Conservation (phyloP, 2,888 invertebrate species). For the Serripes groenlandicus region DNA sequence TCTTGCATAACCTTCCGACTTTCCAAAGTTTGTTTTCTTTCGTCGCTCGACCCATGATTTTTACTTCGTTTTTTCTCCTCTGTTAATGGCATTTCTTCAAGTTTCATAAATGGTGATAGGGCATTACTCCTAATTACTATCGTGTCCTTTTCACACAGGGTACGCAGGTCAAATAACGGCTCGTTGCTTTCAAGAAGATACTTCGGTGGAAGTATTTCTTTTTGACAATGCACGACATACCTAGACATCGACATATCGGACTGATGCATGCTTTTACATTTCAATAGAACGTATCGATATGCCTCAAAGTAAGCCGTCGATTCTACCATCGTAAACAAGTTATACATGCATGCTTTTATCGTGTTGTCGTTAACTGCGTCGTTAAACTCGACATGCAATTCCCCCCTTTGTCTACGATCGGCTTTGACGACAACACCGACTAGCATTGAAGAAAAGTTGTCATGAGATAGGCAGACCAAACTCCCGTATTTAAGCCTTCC, state of each 20-base stretch:
- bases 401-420: slow-evolving; percentile 63
- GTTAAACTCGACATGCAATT: slow-evolving; percentile 67
- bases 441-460: slow-evolving; percentile 90
- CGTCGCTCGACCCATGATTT: no score
- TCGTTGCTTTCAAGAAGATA: slow-evolving; percentile 43
- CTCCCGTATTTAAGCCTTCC: slow-evolving; percentile 91
- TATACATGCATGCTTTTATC: slow-evolving; percentile 18
- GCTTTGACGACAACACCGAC: slow-evolving; percentile 89
- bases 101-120: neutral
- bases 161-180: neutral
- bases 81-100: no score
- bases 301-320: slow-evolving; percentile 93
- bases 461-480: slow-evolving; percentile 90
- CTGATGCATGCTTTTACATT: slow-evolving; percentile 88
- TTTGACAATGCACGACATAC: slow-evolving; percentile 67
- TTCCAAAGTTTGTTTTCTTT: no score
- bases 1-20: no score
- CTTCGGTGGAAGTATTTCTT: slow-evolving; percentile 56
- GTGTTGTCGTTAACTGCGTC: slow-evolving; percentile 16
- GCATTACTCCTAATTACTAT: neutral
- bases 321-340: slow-evolving; percentile 90
- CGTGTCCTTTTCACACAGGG: neutral
- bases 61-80: no score
- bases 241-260: slow-evolving; percentile 64
- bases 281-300: slow-evolving; percentile 91